Conservation (phyloP, 2,888 invertebrate genomes). For the Callinectes sapidus region DNA sequence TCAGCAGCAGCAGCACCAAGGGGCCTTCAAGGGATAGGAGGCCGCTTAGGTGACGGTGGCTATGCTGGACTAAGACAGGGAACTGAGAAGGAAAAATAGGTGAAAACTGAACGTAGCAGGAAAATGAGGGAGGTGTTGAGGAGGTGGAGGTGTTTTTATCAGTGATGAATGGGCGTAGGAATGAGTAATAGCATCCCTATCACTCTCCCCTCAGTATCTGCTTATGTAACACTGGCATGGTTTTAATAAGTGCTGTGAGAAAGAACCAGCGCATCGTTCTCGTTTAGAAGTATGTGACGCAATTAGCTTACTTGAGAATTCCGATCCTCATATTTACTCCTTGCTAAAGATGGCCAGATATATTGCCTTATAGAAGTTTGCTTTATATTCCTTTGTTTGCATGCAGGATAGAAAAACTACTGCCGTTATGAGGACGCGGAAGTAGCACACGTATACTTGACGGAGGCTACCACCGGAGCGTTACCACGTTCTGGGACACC, state of each 20-base stretch:
- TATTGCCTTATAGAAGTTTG: background rate
- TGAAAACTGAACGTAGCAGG: background rate
- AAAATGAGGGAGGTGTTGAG: background rate
- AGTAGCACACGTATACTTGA: constrained; percentile 15
- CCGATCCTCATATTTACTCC: no score
- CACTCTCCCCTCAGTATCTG: background rate
- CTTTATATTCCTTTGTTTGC: background rate
- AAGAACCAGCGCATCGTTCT: background rate
- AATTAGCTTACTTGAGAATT: no score
- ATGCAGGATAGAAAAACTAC: background rate
- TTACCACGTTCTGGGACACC: background rate
- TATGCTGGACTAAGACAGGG: background rate
- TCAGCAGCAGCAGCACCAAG: background rate
- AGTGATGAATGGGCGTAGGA: background rate
- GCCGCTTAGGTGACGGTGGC: background rate
- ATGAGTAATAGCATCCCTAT: background rate
- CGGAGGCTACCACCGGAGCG: background rate
- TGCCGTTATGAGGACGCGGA: constrained; percentile 10
- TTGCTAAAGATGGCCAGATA: no score
- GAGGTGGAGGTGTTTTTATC: background rate
- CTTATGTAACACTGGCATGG: background rate
- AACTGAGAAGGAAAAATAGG: background rate
- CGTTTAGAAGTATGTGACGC: no score
- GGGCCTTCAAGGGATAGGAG: background rate
- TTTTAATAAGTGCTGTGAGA: background rate